phyloP scores from a whole-genome alignment of 2,888 invertebrate genomes.

The Clistopyga incitator region DNA sequence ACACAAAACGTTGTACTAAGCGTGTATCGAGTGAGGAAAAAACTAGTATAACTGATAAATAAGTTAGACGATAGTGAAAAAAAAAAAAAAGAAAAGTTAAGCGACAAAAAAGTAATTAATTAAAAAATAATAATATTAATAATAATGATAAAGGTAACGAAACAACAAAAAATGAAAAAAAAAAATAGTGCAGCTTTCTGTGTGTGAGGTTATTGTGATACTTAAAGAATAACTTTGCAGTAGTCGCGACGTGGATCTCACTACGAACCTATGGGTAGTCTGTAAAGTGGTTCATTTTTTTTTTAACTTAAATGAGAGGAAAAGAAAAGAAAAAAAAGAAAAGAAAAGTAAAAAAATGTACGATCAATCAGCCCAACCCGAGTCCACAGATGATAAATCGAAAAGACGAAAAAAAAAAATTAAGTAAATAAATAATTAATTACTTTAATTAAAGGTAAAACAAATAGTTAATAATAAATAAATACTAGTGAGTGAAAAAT shows the following conservation, averaged over 20 bases:
- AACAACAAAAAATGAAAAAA: constrained; percentile 57
- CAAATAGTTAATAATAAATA: constrained; percentile 57
- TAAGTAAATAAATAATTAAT: constrained; percentile 69
- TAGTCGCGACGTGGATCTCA: constrained; percentile 62
- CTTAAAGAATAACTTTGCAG: constrained; percentile 78
- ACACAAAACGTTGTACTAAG: constrained; percentile 34
- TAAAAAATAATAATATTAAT: constrained; percentile 64
- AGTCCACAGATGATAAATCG: constrained; percentile 71
- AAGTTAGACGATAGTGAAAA: constrained; percentile 50
- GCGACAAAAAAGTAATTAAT: constrained; percentile 54
- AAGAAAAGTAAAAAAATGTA: constrained; percentile 61
- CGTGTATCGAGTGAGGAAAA: constrained; percentile 18
- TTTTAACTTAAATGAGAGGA: too few species aligned
- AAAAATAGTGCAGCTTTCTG: constrained; percentile 81
- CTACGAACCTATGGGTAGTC: constrained; percentile 17
- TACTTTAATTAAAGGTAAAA: constrained; percentile 55
- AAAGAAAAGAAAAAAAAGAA: constrained; percentile 36
- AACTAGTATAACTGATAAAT: constrained; percentile 46
- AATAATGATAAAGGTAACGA: constrained; percentile 51
- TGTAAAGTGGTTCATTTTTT: constrained; percentile 71
- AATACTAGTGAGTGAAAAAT: constrained; percentile 64
- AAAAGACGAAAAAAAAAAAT: constrained; percentile 69
- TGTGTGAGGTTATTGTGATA: constrained; percentile 84
- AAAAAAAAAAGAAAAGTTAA: constrained; percentile 53
- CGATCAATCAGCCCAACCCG: constrained; percentile 53